These are phyloP conservation scores for Altica lythri DNA, from an alignment of 2,888 invertebrate genomes.

Conservation along the genomic window DNA sequence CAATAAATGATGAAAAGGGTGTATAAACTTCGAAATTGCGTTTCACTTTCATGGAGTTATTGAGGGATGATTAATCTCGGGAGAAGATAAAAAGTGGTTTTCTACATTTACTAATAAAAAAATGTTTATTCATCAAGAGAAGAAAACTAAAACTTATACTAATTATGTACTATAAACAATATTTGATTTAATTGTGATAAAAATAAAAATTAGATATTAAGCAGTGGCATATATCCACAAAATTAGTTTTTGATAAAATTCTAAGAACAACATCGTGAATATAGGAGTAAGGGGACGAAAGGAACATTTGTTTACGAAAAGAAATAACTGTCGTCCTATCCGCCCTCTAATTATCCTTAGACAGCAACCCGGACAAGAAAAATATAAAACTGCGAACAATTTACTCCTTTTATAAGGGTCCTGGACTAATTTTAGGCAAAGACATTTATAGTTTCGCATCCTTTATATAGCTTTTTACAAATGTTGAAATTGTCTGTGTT, in stretches of 20 bases:
- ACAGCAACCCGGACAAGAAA: constrained; percentile 41
- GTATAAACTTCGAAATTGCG: constrained; percentile 29
- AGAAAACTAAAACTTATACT: no score
- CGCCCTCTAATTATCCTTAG: constrained; percentile 23
- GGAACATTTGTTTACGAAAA: constrained; percentile 18
- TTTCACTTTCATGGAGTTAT: constrained; percentile 24
- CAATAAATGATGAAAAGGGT: constrained; percentile 30
- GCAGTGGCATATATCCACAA: neutral
- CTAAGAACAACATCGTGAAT: neutral
- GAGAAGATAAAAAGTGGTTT: constrained; percentile 6
- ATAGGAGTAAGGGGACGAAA: neutral
- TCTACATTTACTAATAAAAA: neutral
- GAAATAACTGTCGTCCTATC: constrained; percentile 6
- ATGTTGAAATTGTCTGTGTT: constrained; percentile 51
- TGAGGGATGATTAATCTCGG: constrained; percentile 23
- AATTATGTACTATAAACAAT: no score
- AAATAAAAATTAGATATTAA: no score
- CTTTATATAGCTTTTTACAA: constrained; percentile 52
- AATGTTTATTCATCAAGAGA: neutral
- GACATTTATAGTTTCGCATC: constrained; percentile 55
- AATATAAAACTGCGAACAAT: constrained; percentile 50
- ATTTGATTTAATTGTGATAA: no score
- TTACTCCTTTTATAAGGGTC: constrained; percentile 43
- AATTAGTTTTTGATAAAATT: neutral
- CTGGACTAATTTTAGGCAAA: constrained; percentile 53